phyloP scores from a whole-genome alignment of 2,113 vertebrate genomes.

The Melierax canorus region DNA sequence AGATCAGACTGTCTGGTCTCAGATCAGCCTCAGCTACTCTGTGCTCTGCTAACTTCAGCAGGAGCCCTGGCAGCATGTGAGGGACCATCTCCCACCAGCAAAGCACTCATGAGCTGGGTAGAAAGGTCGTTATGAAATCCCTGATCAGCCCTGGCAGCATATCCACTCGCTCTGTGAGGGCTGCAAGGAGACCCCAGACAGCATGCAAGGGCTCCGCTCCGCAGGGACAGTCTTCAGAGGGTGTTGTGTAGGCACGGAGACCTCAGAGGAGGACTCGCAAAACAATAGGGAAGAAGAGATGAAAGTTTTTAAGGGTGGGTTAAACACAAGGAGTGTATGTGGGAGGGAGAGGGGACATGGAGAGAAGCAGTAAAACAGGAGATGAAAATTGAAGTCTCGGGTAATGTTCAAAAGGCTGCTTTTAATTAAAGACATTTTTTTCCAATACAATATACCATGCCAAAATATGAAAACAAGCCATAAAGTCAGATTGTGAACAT shows the following conservation, averaged over 20 bases:
- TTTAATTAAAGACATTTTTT: constrained; percentile 53
- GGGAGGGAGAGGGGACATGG: neutral
- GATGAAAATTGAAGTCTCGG: constrained; percentile 14
- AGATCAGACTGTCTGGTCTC: neutral
- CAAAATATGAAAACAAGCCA: constrained; percentile 44
- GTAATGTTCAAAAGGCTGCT: constrained; percentile 19
- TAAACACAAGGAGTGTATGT: constrained; percentile 9
- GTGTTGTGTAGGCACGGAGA: neutral
- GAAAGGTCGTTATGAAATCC: neutral
- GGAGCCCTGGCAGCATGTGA: neutral
- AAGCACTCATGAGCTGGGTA: neutral
- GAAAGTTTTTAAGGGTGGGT: neutral
- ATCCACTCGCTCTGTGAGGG: neutral
- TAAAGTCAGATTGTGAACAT: constrained; percentile 54
- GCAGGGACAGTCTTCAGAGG: neutral
- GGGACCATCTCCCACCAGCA: neutral
- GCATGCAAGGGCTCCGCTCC: neutral
- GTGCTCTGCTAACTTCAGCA: neutral
- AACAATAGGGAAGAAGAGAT: neutral
- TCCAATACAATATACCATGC: constrained; percentile 14
- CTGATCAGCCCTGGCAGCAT: neutral
- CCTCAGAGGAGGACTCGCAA: neutral
- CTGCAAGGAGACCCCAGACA: neutral
- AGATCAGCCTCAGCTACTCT: neutral
- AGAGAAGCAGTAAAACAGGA: constrained; percentile 18